Base-by-base conservation (phyloP, 2,888 invertebrate genomes). In the Thereva nobilitata region DNA sequence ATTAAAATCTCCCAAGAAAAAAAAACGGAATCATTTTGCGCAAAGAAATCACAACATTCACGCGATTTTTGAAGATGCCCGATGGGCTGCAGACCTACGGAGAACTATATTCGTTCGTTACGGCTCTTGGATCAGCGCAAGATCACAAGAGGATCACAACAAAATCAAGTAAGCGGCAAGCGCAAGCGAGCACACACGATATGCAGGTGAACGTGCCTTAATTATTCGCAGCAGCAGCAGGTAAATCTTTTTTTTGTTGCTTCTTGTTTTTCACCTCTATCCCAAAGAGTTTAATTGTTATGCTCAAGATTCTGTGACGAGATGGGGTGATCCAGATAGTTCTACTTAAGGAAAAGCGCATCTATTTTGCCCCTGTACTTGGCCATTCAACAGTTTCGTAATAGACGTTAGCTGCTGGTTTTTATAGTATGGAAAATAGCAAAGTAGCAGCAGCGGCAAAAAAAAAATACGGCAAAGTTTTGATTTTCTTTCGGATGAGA, bases 251-350 rank as follows among this genome's bases (percentile, higher is more conserved):
- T 23, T 23, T 23, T 23, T 23, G 23, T 2, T 23, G 23, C 23
- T 23, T 23, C 23, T 23, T 23, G 4, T 59, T 59, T 54, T 38
- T 54, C 9, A 45, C 45, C 5, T n/a, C n/a, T n/a, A n/a, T n/a
- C n/a, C n/a, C n/a, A n/a, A n/a, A 47, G 12, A 12, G n/a, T 49
- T 59, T 59, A 59, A 67, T 69, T 69, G 61, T 64, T 64, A 53
- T 69, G 69, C 47, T 64, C 65, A 69, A 67, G 67, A 69, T 61
- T 66, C 67, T 69, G 69, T 69, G 67, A 69, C 69, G 69, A 69
- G 69, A 69, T 69, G 49, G 59, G 37, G 54, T 64, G 67, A 55
- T 64, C 61, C 61, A 67, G 69, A 69, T 69, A 67, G 59, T 64
- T 52, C 63, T 59, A 23, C 38, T 47, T 38, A 59, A 59, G 49